Evolutionary conservation across 2,888 invertebrate genomes (phyloP), one percentile per base, ranked within the genome.

Genomic region (Acanthopleura granulata): DNA sequence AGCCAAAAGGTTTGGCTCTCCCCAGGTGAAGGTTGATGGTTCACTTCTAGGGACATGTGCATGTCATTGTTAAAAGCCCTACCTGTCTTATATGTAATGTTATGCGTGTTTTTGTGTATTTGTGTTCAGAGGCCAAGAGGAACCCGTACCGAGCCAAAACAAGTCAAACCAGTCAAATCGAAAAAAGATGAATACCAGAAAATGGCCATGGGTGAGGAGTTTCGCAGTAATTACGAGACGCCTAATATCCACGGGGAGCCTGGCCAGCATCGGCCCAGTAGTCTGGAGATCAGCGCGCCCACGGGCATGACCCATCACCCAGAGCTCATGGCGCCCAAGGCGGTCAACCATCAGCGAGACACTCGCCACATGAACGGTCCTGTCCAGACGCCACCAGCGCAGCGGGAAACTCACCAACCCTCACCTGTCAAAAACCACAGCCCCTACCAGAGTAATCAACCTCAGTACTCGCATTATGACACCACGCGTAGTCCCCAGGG

Each of bases 131-230:
- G 78, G 66, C 81, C 80, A 50, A 72, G 77, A 75, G 62, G 66
- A 72, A 77, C 18, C 50, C 72, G 50, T 22, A 76, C 73, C 1
- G 51, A 70, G 25, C 25, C 29, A 25, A 72, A 50, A 69, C 49
- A 70, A 29, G 62, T 72, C 62, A 49, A 62, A 49, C 57, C 49
- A 71, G 79, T 83, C 15, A 77, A 77, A 57, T 79, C 80, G 49
- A 84, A 75, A 69, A 80, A 74, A 73, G 84, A 85, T 40, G 84
- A 82, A 75, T 83, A 79, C 75, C 75, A 81, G 66, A 77, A 82
- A 69, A 71, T 77, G 74, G 78, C 80, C 40, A 80, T 80, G 73
- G 87, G 87, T 11, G 76, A 75, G 69, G 87, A 87, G 77, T 83
- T 87, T 51, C 77, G 25, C 22, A 79, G 62, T 71, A 77, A 81